Percentiles rank a stretch among this genome's conserved stretches.
phyloP scores from a whole-genome alignment of 2,113 vertebrate genomes.

The Odontesthes bonariensis region DNA sequence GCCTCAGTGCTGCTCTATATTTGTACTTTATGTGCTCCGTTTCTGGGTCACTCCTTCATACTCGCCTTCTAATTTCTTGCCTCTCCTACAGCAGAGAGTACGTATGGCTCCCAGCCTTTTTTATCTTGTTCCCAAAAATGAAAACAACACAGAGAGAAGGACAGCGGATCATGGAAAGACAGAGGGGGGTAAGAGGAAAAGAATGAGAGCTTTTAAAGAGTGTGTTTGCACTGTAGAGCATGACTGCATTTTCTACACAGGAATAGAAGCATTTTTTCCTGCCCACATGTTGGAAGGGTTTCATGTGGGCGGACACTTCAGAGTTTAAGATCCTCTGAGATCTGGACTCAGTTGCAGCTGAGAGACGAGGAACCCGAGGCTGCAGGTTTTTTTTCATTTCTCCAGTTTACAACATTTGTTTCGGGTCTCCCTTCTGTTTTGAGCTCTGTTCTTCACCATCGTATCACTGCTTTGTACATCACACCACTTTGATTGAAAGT shows the following conservation, averaged over 20 bases:
- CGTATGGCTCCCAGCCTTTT: neutral
- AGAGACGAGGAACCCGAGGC: neutral
- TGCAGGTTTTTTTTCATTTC: neutral
- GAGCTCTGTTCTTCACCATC: too few relatives aligned
- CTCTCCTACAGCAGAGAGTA: neutral
- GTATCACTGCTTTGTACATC: too few relatives aligned
- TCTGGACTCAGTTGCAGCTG: neutral
- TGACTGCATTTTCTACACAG: neutral
- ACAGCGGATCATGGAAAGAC: neutral
- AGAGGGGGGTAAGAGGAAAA: neutral
- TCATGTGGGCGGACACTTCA: slow-evolving; percentile 34
- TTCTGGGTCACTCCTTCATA: slow-evolving; percentile 1
- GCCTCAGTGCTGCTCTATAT: neutral
- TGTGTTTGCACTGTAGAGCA: neutral
- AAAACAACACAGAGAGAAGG: neutral
- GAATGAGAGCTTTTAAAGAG: neutral
- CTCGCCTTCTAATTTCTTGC: neutral
- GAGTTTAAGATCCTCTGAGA: slow-evolving; percentile 3
- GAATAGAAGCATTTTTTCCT: slow-evolving; percentile 32
- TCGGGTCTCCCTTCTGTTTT: neutral
- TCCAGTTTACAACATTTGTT: neutral
- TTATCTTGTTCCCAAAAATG: neutral
- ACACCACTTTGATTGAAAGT: too few relatives aligned
- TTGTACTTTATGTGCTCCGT: neutral
- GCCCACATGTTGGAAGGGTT: slow-evolving; percentile 37